These are phyloP conservation scores for Rotaria macrura DNA, from an alignment of 2,888 invertebrate species.

Conservation along the genomic window DNA sequence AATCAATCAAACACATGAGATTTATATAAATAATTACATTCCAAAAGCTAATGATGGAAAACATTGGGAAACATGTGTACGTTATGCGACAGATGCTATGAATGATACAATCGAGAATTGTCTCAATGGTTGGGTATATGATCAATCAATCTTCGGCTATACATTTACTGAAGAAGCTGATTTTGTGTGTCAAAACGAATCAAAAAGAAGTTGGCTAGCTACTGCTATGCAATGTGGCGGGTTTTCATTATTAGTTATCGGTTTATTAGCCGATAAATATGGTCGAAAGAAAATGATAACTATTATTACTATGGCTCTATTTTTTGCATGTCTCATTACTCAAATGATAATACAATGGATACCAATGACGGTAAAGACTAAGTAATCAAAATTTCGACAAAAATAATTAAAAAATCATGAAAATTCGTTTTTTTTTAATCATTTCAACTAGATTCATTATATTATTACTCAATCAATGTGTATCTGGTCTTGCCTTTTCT, in stretches of 20 bases:
- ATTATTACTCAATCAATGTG: background rate
- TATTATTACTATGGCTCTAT: background rate
- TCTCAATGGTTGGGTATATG: background rate
- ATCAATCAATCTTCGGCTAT: background rate
- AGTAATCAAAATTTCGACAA: background rate
- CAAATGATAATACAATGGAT: background rate
- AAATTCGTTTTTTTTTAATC: no score
- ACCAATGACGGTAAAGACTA: background rate
- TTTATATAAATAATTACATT: background rate
- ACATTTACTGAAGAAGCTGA: background rate
- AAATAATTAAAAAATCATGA: no score
- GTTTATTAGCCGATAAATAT: background rate
- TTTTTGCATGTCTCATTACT: background rate
- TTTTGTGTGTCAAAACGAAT: background rate
- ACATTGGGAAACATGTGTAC: background rate
- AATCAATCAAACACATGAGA: background rate
- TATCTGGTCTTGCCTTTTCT: background rate
- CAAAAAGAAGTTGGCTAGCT: background rate
- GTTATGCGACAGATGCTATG: background rate
- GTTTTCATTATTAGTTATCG: background rate
- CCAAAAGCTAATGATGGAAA: background rate
- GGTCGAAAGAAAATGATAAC: background rate
- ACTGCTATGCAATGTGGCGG: background rate
- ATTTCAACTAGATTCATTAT: background rate
- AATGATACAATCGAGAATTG: background rate